Evolutionary conservation across 2,113 vertebrate species (phyloP), one percentile per base, ranked within the genome.

Genomic region (Heterochromis multidens): DNA sequence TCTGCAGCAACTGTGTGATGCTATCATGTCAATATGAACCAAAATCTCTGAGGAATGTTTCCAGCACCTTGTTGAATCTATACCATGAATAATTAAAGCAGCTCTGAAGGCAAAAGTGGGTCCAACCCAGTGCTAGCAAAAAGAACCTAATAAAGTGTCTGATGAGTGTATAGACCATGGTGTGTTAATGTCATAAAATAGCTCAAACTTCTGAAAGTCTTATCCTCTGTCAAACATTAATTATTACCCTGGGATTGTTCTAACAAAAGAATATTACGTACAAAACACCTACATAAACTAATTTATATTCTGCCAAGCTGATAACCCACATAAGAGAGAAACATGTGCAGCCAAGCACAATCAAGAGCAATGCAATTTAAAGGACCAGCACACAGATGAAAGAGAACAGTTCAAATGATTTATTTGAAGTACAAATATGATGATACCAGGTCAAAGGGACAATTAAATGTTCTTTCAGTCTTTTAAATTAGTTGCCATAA

Each of bases 371-470:
- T 27, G 25, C 58, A 60, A 79, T 91, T 83, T 33, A 81, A 89
- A 85, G 37, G 59, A 17, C 56, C 80, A 72, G 58, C n/a, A 63
- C 49, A 81, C n/a, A 67, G 29, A 87, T 7, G 1, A 23, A 90
- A 83, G 56, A 27, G 63, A 88, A 59, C 81, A 86, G 59, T 93
- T 94, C 31, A 91, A 89, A 91, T 84, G 89, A 84, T 93, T 87
- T 93, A 92, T 92, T 95, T 92, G 85, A 91, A 93, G 89, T 95
- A 95, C 89, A 96, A 96, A 95, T 94, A 79, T 90, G 82, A 82
- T 83, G 91, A 89, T 89, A 89, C 77, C 77, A 94, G 76, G 84
- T 86, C 85, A 90, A 72, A 81, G 49, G 78, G 87, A 78, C 56
- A 90, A 90, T 91, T 89, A 90, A 88, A 92, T 43, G 23, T 31